A percentile compares a stretch with the other conserved stretches of the same genome.
phyloP scores from a whole-genome alignment of 2,888 invertebrate genomes.

The Bellardia pandia region DNA sequence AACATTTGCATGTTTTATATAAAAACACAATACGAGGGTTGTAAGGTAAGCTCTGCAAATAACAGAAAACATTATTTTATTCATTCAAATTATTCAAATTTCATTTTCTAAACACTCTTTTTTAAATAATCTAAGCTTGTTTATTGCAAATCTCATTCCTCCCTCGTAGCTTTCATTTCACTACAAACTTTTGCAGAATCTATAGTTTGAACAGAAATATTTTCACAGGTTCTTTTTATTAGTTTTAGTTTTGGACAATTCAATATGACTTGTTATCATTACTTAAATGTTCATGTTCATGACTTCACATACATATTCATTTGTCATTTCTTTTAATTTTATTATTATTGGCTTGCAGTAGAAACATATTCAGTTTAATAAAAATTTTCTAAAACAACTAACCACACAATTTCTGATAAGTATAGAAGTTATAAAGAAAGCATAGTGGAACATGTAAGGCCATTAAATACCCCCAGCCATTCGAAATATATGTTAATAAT shows the following conservation, averaged over 20 bases:
- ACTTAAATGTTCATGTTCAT: not conserved
- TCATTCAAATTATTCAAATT: too few relatives aligned
- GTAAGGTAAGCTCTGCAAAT: not conserved
- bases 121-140: too few relatives aligned
- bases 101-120: too few relatives aligned
- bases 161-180: not conserved
- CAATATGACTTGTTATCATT: constrained; percentile 13
- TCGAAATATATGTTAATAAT: too few relatives aligned
- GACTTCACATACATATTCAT: not conserved
- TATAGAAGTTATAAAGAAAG: too few relatives aligned
- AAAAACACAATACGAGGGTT: not conserved
- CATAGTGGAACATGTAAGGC: too few relatives aligned
- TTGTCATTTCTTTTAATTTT: constrained; percentile 2
- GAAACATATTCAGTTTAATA: not conserved
- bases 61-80: not conserved
- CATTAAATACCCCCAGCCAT: too few relatives aligned
- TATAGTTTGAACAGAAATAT: not conserved
- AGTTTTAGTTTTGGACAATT: constrained; percentile 13
- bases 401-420: too few relatives aligned
- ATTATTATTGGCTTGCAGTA: not conserved
- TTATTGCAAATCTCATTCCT: not conserved
- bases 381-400: constrained; percentile 26
- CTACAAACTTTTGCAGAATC: not conserved
- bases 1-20: not conserved
- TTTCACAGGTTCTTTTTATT: constrained; percentile 16